Evolutionary conservation across 2,888 invertebrate species (phyloP).

Genomic region (Arctia plantaginis): DNA sequence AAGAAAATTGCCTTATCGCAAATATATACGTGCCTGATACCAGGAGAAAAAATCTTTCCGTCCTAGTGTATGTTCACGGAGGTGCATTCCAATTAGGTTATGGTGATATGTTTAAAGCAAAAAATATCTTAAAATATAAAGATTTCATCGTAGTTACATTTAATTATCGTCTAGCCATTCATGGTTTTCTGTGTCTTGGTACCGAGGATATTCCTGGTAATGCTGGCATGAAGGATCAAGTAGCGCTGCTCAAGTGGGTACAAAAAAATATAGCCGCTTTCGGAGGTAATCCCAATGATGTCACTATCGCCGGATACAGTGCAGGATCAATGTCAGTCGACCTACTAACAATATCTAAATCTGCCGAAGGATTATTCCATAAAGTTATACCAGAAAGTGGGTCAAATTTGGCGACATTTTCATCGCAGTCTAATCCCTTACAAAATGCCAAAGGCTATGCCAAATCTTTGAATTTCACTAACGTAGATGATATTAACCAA

Average conservation of each 20-base stretch:
- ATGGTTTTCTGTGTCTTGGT: no score
- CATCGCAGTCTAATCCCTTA: no score
- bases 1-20: constrained; percentile 69
- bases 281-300: constrained; percentile 54
- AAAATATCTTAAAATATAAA: constrained; percentile 4
- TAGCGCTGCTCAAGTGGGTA: constrained; percentile 54
- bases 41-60: constrained; percentile 50
- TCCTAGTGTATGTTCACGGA: constrained; percentile 57
- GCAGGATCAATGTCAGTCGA: constrained; percentile 28
- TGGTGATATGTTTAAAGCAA: constrained; percentile 36
- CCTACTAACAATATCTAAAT: not conserved
- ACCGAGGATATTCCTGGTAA: no score
- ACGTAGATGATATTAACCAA: not conserved
- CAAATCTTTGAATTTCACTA: no score
- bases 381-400: not conserved
- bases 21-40: constrained; percentile 55
- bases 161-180: no score
- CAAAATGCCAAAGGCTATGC: no score
- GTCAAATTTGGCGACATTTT: no score
- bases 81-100: constrained; percentile 53
- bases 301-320: constrained; percentile 58
- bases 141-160: no score
- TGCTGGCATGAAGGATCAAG: constrained; percentile 25
- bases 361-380: not conserved
- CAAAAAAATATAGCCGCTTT: no score